Evolutionary conservation across 2,888 invertebrate genomes (phyloP).

Genomic region (Petrolisthes manimaculis): DNA sequence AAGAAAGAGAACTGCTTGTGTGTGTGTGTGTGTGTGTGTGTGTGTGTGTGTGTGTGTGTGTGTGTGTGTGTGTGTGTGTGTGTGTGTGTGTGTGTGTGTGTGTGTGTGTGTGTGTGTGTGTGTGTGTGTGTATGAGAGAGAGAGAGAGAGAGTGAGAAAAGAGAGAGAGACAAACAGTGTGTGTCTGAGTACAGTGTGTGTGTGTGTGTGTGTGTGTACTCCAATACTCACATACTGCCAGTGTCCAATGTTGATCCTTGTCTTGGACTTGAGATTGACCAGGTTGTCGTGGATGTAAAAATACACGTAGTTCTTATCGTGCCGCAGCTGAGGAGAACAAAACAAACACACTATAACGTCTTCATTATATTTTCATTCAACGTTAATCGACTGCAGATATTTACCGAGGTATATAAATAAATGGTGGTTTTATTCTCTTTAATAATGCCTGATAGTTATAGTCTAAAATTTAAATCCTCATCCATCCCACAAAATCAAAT

Average conservation of each 20-base stretch:
- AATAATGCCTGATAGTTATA: too few relatives aligned
- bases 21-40: conserved; percentile 3
- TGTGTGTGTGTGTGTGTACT: neutral
- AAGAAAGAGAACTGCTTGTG: too few relatives aligned
- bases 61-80: neutral
- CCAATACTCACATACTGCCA: conserved; percentile 56
- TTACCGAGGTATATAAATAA: too few relatives aligned
- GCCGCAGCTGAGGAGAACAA: conserved; percentile 22
- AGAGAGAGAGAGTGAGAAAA: neutral
- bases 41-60: neutral
- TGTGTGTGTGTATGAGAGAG: neutral
- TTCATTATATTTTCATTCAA: too few relatives aligned
- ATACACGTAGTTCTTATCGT: conserved; percentile 29
- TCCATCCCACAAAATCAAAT: too few relatives aligned
- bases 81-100: conserved; percentile 3
- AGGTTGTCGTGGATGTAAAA: conserved; percentile 48
- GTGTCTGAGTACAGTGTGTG: neutral
- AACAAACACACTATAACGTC: neutral
- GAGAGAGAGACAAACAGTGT: neutral
- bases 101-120: conserved; percentile 2
- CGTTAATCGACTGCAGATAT: too few relatives aligned
- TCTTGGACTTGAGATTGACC: conserved; percentile 25
- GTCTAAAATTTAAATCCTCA: too few relatives aligned
- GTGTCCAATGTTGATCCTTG: conserved; percentile 32
- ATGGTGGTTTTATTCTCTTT: too few relatives aligned